Conservation (phyloP, 92 coral and sea anemone species). For the Epizoanthus stellaris region DNA sequence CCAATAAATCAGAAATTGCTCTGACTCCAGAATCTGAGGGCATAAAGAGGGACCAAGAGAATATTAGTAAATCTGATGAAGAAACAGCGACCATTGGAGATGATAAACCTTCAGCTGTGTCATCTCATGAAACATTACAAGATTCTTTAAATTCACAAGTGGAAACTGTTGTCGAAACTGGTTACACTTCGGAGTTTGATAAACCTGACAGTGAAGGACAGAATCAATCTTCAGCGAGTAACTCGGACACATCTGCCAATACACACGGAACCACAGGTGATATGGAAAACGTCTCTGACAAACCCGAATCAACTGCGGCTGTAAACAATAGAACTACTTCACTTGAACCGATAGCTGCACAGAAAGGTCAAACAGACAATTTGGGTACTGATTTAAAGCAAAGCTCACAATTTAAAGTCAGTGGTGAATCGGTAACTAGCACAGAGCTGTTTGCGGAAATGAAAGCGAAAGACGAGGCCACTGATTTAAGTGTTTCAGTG, state of each 20-base stretch:
- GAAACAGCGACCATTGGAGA: not conserved
- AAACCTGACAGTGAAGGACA: not conserved
- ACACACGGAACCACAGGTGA: not conserved
- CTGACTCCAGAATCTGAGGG: conserved; percentile 13
- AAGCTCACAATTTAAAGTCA: no score
- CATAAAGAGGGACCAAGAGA: conserved; percentile 5
- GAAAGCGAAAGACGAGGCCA: conserved; percentile 72
- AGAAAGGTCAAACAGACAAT: not conserved
- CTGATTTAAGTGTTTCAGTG: conserved; percentile 70
- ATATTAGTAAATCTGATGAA: conserved; percentile 9
- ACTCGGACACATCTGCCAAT: conserved; percentile 1
- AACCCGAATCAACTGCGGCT: not conserved
- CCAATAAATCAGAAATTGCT: conserved; percentile 42
- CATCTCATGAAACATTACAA: conserved; percentile 5
- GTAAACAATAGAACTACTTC: not conserved
- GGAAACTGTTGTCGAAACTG: conserved; percentile 5
- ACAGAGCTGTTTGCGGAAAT: conserved; percentile 52
- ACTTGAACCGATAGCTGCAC: conserved; percentile 6
- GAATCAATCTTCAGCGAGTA: conserved; percentile 8
- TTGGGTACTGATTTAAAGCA: not conserved
- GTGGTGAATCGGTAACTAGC: not conserved
- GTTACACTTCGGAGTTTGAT: not conserved
- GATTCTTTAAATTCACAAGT: conserved; percentile 20
- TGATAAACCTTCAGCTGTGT: not conserved
- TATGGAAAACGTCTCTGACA: conserved; percentile 19